These are phyloP conservation scores for Forficula auricularia DNA, from an alignment of 1,140 invertebrate genomes.

Conservation along the genomic window DNA sequence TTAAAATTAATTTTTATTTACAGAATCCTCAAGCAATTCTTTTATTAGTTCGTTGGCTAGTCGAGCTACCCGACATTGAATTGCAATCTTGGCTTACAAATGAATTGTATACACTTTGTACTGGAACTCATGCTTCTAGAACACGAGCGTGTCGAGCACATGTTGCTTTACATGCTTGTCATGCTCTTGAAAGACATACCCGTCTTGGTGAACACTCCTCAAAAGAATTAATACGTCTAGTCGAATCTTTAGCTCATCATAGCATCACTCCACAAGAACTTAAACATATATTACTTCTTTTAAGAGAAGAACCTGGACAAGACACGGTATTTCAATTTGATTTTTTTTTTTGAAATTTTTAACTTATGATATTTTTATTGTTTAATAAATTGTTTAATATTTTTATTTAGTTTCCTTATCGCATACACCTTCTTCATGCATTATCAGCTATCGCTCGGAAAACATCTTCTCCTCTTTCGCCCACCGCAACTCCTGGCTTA, in stretches of 20 bases:
- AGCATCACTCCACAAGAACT: slow-evolving; percentile 37
- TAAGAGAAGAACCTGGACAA: slow-evolving; percentile 23
- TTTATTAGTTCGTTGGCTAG: slow-evolving; percentile 22
- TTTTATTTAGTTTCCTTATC: slow-evolving; percentile 26
- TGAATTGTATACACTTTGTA: slow-evolving; percentile 24
- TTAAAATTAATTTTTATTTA: too few species aligned
- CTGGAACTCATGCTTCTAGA: neutral
- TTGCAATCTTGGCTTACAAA: slow-evolving; percentile 26
- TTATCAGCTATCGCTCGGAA: slow-evolving; percentile 29
- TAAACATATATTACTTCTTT: slow-evolving; percentile 31
- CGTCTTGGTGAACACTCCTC: slow-evolving; percentile 21
- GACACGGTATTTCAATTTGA: slow-evolving; percentile 16
- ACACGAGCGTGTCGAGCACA: neutral
- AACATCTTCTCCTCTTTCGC: neutral
- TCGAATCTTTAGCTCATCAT: slow-evolving; percentile 36
- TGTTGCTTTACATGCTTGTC: slow-evolving; percentile 14
- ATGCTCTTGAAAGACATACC: slow-evolving; percentile 20
- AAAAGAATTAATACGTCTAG: slow-evolving; percentile 33
- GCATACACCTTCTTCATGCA: slow-evolving; percentile 25
- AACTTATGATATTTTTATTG: slow-evolving; percentile 1
- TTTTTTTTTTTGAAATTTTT: neutral
- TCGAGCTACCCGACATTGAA: slow-evolving; percentile 20
- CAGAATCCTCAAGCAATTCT: slow-evolving; percentile 21
- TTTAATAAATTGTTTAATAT: slow-evolving; percentile 10
- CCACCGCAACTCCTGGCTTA: slow-evolving; percentile 14